These are phyloP conservation scores for Cephus spinipes DNA, from an alignment of 2,888 invertebrate genomes.

Conservation along the genomic window DNA sequence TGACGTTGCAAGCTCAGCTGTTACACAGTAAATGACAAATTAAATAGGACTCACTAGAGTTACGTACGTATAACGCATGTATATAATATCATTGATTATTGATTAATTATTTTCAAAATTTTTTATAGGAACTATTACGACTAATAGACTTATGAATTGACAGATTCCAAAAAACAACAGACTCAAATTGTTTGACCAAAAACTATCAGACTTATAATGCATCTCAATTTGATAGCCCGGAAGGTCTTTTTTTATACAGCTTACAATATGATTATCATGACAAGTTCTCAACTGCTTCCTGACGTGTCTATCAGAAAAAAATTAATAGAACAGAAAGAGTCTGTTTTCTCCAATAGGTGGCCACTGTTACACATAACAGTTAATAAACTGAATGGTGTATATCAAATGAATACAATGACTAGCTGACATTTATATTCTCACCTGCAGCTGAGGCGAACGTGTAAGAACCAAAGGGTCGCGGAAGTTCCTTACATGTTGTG, in stretches of 20 bases:
- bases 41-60: neutral
- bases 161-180: neutral
- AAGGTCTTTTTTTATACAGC: too few species aligned
- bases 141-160: neutral
- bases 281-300: neutral
- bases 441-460: neutral
- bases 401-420: too few species aligned
- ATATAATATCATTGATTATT: neutral
- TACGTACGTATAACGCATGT: neutral
- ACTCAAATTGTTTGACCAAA: neutral
- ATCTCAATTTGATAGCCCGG: too few species aligned
- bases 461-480: neutral
- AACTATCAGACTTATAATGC: neutral
- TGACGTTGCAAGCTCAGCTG: slow-evolving; percentile 5
- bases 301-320: neutral
- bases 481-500: slow-evolving; percentile 21
- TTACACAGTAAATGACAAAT: neutral
- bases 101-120: neutral
- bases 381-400: too few species aligned
- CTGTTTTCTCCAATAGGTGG: neutral
- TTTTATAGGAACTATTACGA: neutral
- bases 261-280: neutral
- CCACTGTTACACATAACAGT: too few species aligned
- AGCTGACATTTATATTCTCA: neutral
- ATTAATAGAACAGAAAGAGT: neutral